Conservation (phyloP, 2,888 invertebrate species). For the Brachyptera putata region DNA sequence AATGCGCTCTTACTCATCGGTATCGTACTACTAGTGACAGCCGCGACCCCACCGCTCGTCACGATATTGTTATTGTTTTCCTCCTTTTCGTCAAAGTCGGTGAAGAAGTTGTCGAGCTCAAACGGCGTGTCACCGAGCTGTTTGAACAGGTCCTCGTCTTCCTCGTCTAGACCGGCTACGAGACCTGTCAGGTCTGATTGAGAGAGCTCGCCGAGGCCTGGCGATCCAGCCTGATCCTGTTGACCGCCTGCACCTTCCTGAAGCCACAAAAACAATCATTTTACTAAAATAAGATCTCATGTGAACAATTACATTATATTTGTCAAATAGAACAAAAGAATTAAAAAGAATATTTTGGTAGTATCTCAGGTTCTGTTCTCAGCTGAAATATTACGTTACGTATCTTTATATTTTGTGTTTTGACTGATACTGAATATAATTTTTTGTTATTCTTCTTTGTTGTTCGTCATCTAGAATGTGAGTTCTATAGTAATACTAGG, state of each 20-base stretch:
- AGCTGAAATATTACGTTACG: too few relatives aligned
- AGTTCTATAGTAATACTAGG: too few relatives aligned
- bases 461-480: too few relatives aligned
- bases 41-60: slow-evolving; percentile 20
- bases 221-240: slow-evolving; percentile 45
- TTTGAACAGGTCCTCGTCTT: slow-evolving; percentile 75
- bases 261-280: slow-evolving; percentile 8
- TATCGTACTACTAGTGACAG: slow-evolving; percentile 31
- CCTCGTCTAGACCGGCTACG: slow-evolving; percentile 57
- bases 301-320: too few relatives aligned
- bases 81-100: slow-evolving; percentile 44
- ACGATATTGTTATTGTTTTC: slow-evolving; percentile 48
- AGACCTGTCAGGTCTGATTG: slow-evolving; percentile 68
- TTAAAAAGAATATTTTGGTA: too few relatives aligned
- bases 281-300: too few relatives aligned
- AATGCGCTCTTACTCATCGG: slow-evolving; percentile 26
- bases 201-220: slow-evolving; percentile 60
- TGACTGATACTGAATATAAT: too few relatives aligned
- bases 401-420: too few relatives aligned
- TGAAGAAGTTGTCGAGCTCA: slow-evolving; percentile 64
- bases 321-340: too few relatives aligned
- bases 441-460: too few relatives aligned
- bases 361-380: too few relatives aligned
- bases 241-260: slow-evolving; percentile 34
- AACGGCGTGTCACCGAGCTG: slow-evolving; percentile 80